These are phyloP conservation scores for Gasterosteus nipponicus DNA, from an alignment of 2,113 vertebrate species.

Conservation along the genomic window DNA sequence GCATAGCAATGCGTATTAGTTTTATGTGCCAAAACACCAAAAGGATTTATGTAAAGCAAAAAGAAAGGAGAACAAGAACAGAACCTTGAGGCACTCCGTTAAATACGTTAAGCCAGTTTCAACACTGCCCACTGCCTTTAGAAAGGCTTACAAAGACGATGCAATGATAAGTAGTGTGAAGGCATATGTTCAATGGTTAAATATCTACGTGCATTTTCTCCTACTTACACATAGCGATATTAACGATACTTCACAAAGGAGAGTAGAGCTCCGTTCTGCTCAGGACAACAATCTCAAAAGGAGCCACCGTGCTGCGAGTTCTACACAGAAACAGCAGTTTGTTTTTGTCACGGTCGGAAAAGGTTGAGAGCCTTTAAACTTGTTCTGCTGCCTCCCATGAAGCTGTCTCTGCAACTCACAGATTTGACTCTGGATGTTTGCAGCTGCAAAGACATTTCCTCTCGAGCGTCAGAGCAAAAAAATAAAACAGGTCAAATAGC, in stretches of 20 bases:
- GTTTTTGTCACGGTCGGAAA: conserved; percentile 7
- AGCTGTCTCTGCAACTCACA: conserved; percentile 34
- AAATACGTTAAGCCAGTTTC: background rate
- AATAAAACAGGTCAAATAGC: conserved; percentile 60
- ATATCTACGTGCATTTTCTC: conserved; percentile 1
- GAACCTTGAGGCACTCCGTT: conserved; percentile 6
- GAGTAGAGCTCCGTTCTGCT: conserved; percentile 2
- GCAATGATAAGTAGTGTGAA: background rate
- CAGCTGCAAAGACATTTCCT: conserved; percentile 36
- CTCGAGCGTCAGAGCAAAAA: conserved; percentile 34
- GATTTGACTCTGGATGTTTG: conserved; percentile 30
- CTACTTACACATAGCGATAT: background rate
- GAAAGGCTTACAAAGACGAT: background rate
- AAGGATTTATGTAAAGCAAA: background rate
- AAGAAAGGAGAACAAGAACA: conserved; percentile 5
- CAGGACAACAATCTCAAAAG: background rate
- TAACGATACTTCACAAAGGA: conserved; percentile 10
- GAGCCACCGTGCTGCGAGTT: background rate
- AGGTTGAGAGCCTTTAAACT: conserved; percentile 17
- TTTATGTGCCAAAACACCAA: background rate
- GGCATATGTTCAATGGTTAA: background rate
- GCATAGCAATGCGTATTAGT: background rate
- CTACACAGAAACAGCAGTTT: background rate
- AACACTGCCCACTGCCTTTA: background rate
- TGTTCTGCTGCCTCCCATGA: conserved; percentile 11